These are phyloP conservation scores for Falco biarmicus DNA, from an alignment of 2,797 vertebrate species.

Conservation along the genomic window DNA sequence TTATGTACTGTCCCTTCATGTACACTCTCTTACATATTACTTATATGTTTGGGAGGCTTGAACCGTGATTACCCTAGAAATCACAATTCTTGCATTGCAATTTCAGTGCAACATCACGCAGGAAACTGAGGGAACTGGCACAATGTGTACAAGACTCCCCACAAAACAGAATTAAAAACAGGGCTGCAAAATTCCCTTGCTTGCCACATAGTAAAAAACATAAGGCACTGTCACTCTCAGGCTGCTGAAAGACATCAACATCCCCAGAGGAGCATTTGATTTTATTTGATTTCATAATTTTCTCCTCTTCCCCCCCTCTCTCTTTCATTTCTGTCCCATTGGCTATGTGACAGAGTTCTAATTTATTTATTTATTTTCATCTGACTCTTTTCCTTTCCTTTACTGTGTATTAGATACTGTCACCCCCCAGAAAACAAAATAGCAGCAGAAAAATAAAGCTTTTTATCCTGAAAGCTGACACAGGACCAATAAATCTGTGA, in stretches of 20 bases:
- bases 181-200: neutral
- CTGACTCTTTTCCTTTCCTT: neutral
- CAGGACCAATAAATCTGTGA: constrained; percentile 46
- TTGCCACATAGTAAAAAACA: neutral
- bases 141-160: neutral
- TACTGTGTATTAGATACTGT: constrained; percentile 12
- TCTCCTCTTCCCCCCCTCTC: neutral
- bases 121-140: neutral
- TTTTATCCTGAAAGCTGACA: constrained; percentile 64
- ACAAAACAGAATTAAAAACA: neutral
- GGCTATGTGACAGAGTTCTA: neutral
- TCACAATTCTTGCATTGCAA: neutral
- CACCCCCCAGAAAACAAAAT: constrained; percentile 41
- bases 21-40: neutral
- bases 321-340: neutral
- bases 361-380: neutral
- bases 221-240: neutral
- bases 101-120: neutral
- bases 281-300: neutral
- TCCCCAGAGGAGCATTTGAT: neutral
- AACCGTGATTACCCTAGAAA: neutral
- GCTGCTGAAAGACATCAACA: neutral
- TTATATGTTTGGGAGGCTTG: neutral
- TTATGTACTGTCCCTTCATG: neutral
- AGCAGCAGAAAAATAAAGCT: neutral